phyloP scores from a whole-genome alignment of 1,140 invertebrate genomes.

The Marisa cornuarietis region DNA sequence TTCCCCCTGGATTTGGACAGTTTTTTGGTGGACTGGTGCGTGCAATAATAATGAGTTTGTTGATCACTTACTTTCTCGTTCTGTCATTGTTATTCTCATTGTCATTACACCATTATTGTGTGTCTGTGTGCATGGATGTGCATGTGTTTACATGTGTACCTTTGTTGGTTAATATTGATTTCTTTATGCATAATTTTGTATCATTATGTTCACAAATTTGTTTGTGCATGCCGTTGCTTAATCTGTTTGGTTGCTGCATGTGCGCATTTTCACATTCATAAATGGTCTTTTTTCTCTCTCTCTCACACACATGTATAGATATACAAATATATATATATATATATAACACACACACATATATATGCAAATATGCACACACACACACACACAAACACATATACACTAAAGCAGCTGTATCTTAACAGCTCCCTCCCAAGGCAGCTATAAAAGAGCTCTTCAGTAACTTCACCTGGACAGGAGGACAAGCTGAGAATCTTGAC shows the following conservation, averaged over 20 bases:
- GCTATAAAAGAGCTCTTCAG: slow-evolving; percentile 87
- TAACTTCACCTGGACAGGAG: slow-evolving; percentile 92
- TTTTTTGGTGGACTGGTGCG: slow-evolving; percentile 63
- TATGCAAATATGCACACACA: neutral
- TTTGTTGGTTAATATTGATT: no score
- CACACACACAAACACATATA: no score
- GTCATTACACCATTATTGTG: neutral
- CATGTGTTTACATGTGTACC: no score
- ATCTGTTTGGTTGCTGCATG: no score
- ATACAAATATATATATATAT: neutral
- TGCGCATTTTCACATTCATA: no score
- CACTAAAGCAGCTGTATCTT: no score
- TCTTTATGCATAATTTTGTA: no score
- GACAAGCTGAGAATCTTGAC: slow-evolving; percentile 75
- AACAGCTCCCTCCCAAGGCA: slow-evolving; percentile 64
- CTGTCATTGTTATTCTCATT: no score
- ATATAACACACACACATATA: neutral
- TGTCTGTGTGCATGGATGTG: neutral
- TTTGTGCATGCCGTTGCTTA: no score
- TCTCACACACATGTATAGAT: neutral
- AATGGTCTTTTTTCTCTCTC: no score
- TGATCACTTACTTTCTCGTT: no score
- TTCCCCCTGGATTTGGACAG: slow-evolving; percentile 63
- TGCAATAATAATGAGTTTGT: neutral
- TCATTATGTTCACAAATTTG: no score